Conservation (phyloP, 2,113 vertebrate genomes). For the Myrmecobius fasciatus region DNA sequence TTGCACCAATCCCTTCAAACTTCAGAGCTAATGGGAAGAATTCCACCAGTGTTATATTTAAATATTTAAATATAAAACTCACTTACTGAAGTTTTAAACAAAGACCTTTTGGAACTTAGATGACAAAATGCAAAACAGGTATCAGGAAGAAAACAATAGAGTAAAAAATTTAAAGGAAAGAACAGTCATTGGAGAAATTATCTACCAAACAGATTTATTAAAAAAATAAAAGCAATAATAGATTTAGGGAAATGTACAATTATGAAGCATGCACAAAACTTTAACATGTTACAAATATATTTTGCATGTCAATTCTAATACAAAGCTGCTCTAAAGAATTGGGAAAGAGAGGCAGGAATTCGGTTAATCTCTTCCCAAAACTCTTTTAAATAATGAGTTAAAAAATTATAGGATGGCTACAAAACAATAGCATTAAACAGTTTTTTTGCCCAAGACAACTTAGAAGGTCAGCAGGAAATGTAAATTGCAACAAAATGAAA, state of each 20-base stretch:
- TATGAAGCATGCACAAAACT: not conserved
- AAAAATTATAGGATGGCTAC: too few species aligned
- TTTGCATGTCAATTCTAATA: not conserved
- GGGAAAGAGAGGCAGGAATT: too few species aligned
- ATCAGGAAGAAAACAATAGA: not conserved
- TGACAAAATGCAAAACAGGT: not conserved
- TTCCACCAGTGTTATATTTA: not conserved
- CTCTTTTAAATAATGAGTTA: too few species aligned
- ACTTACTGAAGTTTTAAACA: not conserved
- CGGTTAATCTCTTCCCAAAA: too few species aligned
- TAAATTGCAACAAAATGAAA: too few species aligned
- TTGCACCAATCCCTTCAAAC: not conserved
- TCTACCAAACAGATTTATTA: slow-evolving; percentile 11
- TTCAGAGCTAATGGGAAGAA: not conserved
- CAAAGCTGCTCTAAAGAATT: not conserved
- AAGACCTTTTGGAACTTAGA: not conserved
- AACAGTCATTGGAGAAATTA: not conserved
- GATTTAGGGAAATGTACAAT: slow-evolving; percentile 22
- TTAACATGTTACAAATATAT: not conserved
- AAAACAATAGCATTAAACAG: too few species aligned
- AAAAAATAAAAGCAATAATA: slow-evolving; percentile 27
- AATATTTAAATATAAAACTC: too few species aligned
- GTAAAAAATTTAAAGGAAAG: not conserved
- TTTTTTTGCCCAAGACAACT: too few species aligned
- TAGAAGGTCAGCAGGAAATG: too few species aligned